These are phyloP conservation scores for Podarcis raffonei DNA, from an alignment of 2,113 vertebrate genomes.

Conservation along the genomic window DNA sequence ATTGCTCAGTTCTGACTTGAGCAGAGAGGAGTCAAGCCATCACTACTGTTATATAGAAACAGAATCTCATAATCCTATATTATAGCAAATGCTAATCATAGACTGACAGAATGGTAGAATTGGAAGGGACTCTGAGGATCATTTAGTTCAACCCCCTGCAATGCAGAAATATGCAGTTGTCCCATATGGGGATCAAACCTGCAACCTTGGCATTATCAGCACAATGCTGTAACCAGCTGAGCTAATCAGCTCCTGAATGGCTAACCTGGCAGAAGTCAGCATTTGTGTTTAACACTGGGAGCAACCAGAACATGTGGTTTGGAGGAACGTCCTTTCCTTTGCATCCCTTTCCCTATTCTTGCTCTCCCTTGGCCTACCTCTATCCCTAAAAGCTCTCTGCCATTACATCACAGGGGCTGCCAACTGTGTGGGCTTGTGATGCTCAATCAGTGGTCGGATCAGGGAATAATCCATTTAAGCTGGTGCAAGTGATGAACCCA, in stretches of 20 bases:
- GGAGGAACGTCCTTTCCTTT: neutral
- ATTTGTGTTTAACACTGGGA: neutral
- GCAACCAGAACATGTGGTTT: neutral
- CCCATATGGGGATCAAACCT: no score
- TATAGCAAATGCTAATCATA: neutral
- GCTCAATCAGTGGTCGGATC: no score
- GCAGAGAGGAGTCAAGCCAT: neutral
- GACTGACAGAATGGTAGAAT: no score
- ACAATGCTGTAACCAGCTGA: no score
- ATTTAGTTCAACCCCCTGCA: no score
- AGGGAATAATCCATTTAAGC: neutral
- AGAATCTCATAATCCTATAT: neutral
- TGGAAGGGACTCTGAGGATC: no score
- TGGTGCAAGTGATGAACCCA: neutral
- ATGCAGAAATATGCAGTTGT: no score
- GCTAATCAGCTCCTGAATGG: neutral
- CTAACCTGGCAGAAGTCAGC: neutral
- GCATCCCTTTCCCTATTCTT: neutral
- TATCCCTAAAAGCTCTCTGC: neutral
- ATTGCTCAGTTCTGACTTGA: neutral
- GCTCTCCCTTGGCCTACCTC: neutral
- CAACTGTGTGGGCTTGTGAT: neutral
- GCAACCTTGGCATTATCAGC: no score
- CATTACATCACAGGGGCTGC: neutral
- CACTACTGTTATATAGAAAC: neutral